These are phyloP conservation scores for Mellilla xanthometata DNA, from an alignment of 2,888 invertebrate genomes.

Conservation along the genomic window DNA sequence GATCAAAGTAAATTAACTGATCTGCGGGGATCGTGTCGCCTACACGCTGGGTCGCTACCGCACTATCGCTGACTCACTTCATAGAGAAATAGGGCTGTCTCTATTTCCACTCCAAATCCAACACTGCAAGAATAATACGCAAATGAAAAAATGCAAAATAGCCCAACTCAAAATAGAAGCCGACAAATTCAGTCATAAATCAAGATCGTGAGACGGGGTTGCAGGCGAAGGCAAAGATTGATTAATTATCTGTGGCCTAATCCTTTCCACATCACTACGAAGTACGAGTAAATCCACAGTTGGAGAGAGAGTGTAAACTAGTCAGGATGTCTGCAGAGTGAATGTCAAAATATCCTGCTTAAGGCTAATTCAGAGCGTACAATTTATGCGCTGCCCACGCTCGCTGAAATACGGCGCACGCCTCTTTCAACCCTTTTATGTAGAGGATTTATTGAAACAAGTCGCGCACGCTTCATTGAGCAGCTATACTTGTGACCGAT, in stretches of 20 bases:
- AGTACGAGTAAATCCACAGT: conserved; percentile 41
- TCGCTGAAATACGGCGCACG: conserved; percentile 70
- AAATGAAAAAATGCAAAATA: conserved; percentile 13
- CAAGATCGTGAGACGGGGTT: conserved; percentile 21
- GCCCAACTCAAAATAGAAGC: conserved; percentile 13
- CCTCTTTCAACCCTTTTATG: conserved; percentile 74
- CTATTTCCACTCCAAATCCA: conserved; percentile 6
- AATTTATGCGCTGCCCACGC: conserved; percentile 74
- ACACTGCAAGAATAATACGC: conserved; percentile 3
- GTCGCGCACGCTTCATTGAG: conserved; percentile 62
- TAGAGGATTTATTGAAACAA: conserved; percentile 70
- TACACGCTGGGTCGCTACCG: conserved; percentile 29
- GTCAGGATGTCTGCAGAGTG: conserved; percentile 52
- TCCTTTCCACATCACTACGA: conserved; percentile 32
- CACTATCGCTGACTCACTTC: conserved; percentile 26
- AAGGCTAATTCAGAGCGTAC: conserved; percentile 69
- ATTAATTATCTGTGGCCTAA: conserved; percentile 31
- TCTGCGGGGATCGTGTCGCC: conserved; percentile 40
- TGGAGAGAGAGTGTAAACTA: conserved; percentile 54
- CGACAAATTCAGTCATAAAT: conserved; percentile 22
- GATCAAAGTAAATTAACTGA: conserved; percentile 51
- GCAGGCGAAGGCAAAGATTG: conserved; percentile 23
- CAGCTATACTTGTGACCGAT: conserved; percentile 51
- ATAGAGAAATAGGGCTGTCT: conserved; percentile 21
- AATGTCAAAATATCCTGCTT: conserved; percentile 72